These are phyloP conservation scores for Coranthus polyacanthus DNA, from an alignment of 2,797 vertebrate genomes.

Conservation along the genomic window DNA sequence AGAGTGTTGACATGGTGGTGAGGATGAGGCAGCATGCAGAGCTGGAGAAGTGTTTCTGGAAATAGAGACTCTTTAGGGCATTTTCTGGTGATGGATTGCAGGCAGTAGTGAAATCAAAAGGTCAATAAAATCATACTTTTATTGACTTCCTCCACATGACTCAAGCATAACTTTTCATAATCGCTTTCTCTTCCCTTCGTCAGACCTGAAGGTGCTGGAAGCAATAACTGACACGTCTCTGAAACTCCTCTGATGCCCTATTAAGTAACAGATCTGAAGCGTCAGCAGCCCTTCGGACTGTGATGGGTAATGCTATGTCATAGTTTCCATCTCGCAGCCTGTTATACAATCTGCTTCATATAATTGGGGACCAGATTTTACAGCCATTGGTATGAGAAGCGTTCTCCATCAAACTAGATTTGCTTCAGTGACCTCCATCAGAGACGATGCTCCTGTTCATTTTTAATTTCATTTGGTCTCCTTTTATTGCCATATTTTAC, in stretches of 20 bases:
- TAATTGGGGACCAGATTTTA: slow-evolving; percentile 13
- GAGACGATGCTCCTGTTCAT: slow-evolving; percentile 1
- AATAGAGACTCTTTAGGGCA: slow-evolving; percentile 8
- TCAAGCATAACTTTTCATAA: slow-evolving; percentile 63
- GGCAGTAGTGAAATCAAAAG: slow-evolving; percentile 72
- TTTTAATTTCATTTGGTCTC: slow-evolving; percentile 8
- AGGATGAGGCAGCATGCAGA: slow-evolving; percentile 20
- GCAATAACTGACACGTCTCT: slow-evolving; percentile 6
- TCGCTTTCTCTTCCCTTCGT: slow-evolving; percentile 10
- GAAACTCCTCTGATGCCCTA: slow-evolving; percentile 10
- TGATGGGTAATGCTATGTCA: slow-evolving; percentile 20
- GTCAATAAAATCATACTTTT: slow-evolving; percentile 75
- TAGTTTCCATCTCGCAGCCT: slow-evolving; percentile 11
- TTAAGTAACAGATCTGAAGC: slow-evolving; percentile 20
- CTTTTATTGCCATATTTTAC: slow-evolving; percentile 13
- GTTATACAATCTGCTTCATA: slow-evolving; percentile 10
- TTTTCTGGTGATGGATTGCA: slow-evolving; percentile 76
- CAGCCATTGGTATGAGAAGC: neutral
- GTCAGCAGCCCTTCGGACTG: slow-evolving; percentile 19
- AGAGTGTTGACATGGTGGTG: slow-evolving; percentile 6
- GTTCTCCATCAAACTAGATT: slow-evolving; percentile 14
- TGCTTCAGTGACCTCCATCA: slow-evolving; percentile 6
- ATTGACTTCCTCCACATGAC: slow-evolving; percentile 11
- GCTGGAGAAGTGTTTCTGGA: slow-evolving; percentile 39
- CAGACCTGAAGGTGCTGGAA: slow-evolving; percentile 3